Percentiles rank a stretch among this genome's conserved stretches.
These are phyloP conservation scores for Oncorhynchus kisutch DNA, from an alignment of 2,113 vertebrate genomes.

Conservation along the genomic window DNA sequence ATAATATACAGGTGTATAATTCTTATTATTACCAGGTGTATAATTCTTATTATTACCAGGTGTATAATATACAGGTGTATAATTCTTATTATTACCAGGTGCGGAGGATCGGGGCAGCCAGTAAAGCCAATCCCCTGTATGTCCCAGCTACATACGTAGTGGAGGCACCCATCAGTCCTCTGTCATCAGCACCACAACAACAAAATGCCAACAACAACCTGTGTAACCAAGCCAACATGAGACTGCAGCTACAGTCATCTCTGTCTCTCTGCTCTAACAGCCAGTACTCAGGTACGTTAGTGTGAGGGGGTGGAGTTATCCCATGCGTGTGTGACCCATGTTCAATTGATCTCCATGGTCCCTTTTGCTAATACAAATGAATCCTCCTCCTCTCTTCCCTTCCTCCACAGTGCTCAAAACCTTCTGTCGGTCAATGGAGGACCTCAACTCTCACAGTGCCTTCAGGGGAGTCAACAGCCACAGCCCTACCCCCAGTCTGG, in stretches of 20 bases:
- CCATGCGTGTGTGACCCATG: too few relatives aligned
- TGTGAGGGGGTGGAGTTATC: neutral
- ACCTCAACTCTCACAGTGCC: conserved; percentile 69
- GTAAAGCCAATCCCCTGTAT: conserved; percentile 79
- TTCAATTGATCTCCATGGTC: neutral
- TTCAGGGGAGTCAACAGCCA: conserved; percentile 41
- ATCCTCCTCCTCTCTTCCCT: conserved; percentile 13
- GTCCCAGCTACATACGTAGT: conserved; percentile 84
- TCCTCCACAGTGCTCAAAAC: conserved; percentile 50
- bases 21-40: too few relatives aligned
- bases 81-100: too few relatives aligned
- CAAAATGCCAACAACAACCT: conserved; percentile 16
- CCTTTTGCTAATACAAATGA: neutral
- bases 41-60: too few relatives aligned
- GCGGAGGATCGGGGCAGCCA: conserved; percentile 67
- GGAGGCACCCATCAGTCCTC: conserved; percentile 70
- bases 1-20: too few relatives aligned
- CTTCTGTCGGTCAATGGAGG: conserved; percentile 75
- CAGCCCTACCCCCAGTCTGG: neutral
- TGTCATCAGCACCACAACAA: conserved; percentile 42
- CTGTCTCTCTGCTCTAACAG: conserved; percentile 43
- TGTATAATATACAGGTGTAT: too few relatives aligned
- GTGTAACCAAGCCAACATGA: conserved; percentile 49
- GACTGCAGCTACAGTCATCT: conserved; percentile 38
- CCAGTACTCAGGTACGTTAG: conserved; percentile 2